phyloP scores from a whole-genome alignment of 64 coral and sea anemone species.

The Acropora yongei region DNA sequence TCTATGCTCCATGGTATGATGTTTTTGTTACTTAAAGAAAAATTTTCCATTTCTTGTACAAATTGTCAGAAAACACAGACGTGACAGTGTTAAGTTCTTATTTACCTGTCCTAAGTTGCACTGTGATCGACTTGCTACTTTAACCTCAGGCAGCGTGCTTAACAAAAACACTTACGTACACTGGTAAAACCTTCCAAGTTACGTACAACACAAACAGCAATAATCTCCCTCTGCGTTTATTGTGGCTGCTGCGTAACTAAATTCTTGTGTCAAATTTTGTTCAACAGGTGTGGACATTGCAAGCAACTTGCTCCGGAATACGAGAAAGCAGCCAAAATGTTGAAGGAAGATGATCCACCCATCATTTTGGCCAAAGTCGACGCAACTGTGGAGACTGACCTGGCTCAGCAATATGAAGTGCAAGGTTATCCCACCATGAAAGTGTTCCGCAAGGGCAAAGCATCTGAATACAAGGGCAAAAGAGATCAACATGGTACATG shows the following conservation, averaged over 20 bases:
- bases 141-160: too few species aligned
- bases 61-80: too few species aligned
- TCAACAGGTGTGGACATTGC: slow-evolving; percentile 94
- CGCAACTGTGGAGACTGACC: slow-evolving; percentile 68
- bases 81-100: too few species aligned
- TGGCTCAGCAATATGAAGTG: slow-evolving; percentile 79
- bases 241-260: background rate
- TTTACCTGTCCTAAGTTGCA: too few species aligned
- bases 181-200: too few species aligned
- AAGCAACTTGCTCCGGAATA: slow-evolving; percentile 96
- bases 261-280: background rate
- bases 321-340: slow-evolving; percentile 92
- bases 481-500: slow-evolving; percentile 84
- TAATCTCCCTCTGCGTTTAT: too few species aligned
- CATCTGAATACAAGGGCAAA: slow-evolving; percentile 90
- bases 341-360: slow-evolving; percentile 95
- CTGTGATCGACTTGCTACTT: too few species aligned
- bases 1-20: slow-evolving; percentile 98
- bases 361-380: slow-evolving; percentile 95
- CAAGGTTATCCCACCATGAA: slow-evolving; percentile 93
- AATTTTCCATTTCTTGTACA: too few species aligned
- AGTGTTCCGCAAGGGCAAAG: slow-evolving; percentile 92
- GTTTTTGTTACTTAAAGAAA: background rate
- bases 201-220: too few species aligned
- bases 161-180: too few species aligned